phyloP scores from a whole-genome alignment of 2,797 vertebrate genomes.

The Bufotes viridis region DNA sequence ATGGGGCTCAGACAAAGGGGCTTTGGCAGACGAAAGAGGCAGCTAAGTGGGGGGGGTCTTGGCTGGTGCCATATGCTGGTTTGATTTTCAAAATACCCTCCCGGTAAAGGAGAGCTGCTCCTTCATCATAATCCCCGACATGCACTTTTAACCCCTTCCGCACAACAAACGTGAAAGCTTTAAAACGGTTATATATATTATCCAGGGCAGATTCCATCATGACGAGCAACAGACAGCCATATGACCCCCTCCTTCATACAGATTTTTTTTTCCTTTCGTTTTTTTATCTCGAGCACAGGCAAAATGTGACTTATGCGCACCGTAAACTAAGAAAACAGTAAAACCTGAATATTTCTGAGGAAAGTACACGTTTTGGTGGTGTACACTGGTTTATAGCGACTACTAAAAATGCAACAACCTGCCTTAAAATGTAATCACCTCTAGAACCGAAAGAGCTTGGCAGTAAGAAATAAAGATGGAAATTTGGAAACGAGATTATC shows the following conservation, averaged over 20 bases:
- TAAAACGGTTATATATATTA: constrained; percentile 17
- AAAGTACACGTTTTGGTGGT: too few species aligned
- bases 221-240: too few species aligned
- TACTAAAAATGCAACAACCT: not conserved
- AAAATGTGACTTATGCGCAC: not conserved
- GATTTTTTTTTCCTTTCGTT: not conserved
- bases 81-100: constrained; percentile 70
- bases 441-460: not conserved
- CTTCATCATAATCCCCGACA: constrained; percentile 73
- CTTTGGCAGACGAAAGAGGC: constrained; percentile 79
- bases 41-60: constrained; percentile 57
- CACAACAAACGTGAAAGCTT: constrained; percentile 7
- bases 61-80: constrained; percentile 94
- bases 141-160: constrained; percentile 50
- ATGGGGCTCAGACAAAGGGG: constrained; percentile 96
- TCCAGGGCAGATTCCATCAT: not conserved
- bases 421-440: not conserved
- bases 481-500: constrained; percentile 31
- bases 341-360: not conserved
- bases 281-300: not conserved
- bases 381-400: not conserved
- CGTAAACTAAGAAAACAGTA: not conserved
- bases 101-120: constrained; percentile 67
- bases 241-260: not conserved
- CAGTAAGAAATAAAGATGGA: constrained; percentile 5